Percentiles rank a stretch among this genome's conserved stretches.
Conservation (phyloP, 2,113 vertebrate species). For the Prietella phreatophila region DNA sequence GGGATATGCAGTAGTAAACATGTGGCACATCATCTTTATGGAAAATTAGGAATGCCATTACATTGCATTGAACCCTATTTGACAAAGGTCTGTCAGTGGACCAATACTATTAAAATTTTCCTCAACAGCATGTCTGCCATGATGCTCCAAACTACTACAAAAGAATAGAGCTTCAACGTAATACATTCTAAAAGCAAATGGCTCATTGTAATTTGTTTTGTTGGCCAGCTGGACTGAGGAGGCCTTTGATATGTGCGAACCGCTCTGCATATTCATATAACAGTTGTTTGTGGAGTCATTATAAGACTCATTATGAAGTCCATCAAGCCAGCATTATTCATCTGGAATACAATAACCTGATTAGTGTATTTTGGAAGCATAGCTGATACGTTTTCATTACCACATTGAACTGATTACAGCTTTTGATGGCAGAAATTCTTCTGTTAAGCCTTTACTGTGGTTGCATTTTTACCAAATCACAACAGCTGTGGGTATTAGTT, state of each 20-base stretch:
- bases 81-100: not conserved
- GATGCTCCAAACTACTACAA: not conserved
- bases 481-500: not conserved
- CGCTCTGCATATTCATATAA: constrained; percentile 14
- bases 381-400: not conserved
- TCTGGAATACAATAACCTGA: constrained; percentile 1
- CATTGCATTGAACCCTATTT: not conserved
- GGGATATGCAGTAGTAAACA: not conserved
- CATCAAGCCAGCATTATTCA: constrained; percentile 17
- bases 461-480: not conserved
- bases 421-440: not conserved
- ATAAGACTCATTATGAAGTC: constrained; percentile 30
- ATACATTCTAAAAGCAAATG: constrained; percentile 16
- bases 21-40: not conserved
- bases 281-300: constrained; percentile 21
- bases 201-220: constrained; percentile 36
- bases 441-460: not conserved
- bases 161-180: constrained; percentile 15
- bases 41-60: not conserved
- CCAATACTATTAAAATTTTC: not conserved
- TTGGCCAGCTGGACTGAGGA: constrained; percentile 24
- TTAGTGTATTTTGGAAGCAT: not conserved
- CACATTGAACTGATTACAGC: not conserved
- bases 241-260: constrained; percentile 37
- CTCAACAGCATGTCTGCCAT: not conserved